Percentiles rank a stretch among this genome's conserved stretches.
These are phyloP conservation scores for Sinella curviseta DNA, from an alignment of 1,140 invertebrate species.

Conservation along the genomic window DNA sequence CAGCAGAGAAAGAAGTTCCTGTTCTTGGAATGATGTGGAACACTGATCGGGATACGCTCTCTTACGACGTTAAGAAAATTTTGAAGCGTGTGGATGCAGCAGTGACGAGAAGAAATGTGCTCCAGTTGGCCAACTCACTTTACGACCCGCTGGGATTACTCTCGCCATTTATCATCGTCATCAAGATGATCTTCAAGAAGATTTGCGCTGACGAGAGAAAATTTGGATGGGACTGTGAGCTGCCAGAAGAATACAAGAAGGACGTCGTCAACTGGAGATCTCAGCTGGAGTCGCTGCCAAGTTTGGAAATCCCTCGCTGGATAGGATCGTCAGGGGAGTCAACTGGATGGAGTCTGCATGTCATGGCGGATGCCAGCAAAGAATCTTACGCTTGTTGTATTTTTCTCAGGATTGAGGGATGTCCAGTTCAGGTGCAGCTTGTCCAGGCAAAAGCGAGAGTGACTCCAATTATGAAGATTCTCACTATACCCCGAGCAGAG, in stretches of 20 bases:
- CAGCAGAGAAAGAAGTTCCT: not conserved
- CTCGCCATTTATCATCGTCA: not conserved
- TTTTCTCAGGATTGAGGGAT: conserved; percentile 43
- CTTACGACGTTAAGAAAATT: not conserved
- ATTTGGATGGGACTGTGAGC: not conserved
- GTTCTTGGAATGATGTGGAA: not conserved
- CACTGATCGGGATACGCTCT: not conserved
- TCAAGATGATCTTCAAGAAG: not conserved
- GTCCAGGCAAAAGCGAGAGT: not conserved
- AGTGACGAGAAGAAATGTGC: not conserved
- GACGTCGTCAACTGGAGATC: conserved; percentile 44
- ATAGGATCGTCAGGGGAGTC: not conserved
- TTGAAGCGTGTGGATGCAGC: too few species aligned
- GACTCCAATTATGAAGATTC: not conserved
- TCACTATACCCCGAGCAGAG: conserved; percentile 49
- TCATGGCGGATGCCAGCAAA: conserved; percentile 53
- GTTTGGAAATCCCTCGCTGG: conserved; percentile 48
- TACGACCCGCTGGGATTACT: not conserved
- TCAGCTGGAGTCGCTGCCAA: conserved; percentile 37
- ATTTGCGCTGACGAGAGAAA: not conserved
- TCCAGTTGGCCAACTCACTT: not conserved
- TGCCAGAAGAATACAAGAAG: conserved; percentile 34
- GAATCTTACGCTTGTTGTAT: conserved; percentile 50
- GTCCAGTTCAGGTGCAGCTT: not conserved
- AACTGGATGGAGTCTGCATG: conserved; percentile 42